Percentiles rank a stretch among this genome's conserved stretches.
These are phyloP conservation scores for Oncopodura yosiiana DNA, from an alignment of 1,140 invertebrate species.

Conservation along the genomic window DNA sequence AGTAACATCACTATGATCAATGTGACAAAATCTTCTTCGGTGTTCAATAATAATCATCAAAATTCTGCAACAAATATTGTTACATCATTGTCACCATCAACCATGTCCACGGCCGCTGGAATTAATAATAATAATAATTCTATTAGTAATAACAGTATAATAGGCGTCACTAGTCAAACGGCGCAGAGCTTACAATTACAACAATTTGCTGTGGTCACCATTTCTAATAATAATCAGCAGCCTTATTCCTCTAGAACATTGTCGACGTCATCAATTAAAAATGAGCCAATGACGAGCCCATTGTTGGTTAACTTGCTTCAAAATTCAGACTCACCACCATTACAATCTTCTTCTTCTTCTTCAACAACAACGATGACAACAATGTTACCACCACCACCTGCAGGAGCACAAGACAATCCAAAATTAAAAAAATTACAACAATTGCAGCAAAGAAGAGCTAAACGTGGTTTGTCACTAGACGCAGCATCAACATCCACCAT, in stretches of 20 bases:
- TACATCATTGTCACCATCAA: neutral
- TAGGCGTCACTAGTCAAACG: constrained; percentile 1
- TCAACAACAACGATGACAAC: constrained; percentile 1
- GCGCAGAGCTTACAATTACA: constrained; percentile 20
- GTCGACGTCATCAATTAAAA: neutral
- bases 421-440: constrained; percentile 1
- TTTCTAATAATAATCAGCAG: neutral
- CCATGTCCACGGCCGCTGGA: constrained; percentile 3
- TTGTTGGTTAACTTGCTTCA: constrained; percentile 81
- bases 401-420: neutral
- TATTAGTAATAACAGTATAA: constrained; percentile 12
- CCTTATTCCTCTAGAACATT: neutral
- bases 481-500: neutral
- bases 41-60: no score
- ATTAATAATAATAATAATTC: constrained; percentile 18
- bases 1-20: no score
- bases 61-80: neutral
- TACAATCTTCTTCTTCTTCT: neutral
- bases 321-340: constrained; percentile 43
- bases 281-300: constrained; percentile 59
- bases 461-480: constrained; percentile 29
- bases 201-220: constrained; percentile 5
- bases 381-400: constrained; percentile 10
- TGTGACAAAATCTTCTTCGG: no score
- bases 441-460: constrained; percentile 30